Base-by-base conservation (phyloP, 2,888 invertebrate species). In the Lasioglossum oenotherae region DNA sequence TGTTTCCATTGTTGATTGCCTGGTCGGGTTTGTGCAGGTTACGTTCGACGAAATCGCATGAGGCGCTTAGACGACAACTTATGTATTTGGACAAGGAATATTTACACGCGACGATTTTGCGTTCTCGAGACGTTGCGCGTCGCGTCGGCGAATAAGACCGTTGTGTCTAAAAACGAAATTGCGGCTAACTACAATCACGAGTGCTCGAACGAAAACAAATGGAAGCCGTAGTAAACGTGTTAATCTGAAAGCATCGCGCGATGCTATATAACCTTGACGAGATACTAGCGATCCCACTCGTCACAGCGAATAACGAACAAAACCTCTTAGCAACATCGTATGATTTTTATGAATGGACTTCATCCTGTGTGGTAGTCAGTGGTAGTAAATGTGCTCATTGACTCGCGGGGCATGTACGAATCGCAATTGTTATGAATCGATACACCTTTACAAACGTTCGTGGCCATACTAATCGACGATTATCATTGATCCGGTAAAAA, bases 301-400 rank as follows among this genome's bases (percentile, higher is more conserved):
- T 79, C 64, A 38, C 67, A 79, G 60, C 76, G 35, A 85, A 87
- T 81, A 69, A 75, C 84, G 84, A 81, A 78, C 78, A 81, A 81
- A 83, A 83, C 84, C 85, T 87, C 84, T 86, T 90, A 86, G 87
- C 80, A 90, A 90, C 89, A 89, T 89, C 81, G 86, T 76, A 75
- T 41, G 80, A 91, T 92, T 92, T 92, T 92, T 90, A 92, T 92
- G 92, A 92, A 92, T 92, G 92, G 80, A 81, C 81, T 76, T 69
- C 73, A 57, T 69, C 79, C 80, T 73, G 76, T 85, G 73, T 71
- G 49, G 78, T 87, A 85, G 82, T 85, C 81, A 79, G 73, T 71
- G 49, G 78, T 87, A 85, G 82, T 85, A 82, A 81, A 78, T 81
- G 74, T 77, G 81, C 75, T 86, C 85, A 85, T 85, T 88, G 87